A percentile compares a stretch with the other conserved stretches of the same genome.
Evolutionary conservation across 2,888 invertebrate genomes (phyloP).

Genomic region (Ophioninae sp.): DNA sequence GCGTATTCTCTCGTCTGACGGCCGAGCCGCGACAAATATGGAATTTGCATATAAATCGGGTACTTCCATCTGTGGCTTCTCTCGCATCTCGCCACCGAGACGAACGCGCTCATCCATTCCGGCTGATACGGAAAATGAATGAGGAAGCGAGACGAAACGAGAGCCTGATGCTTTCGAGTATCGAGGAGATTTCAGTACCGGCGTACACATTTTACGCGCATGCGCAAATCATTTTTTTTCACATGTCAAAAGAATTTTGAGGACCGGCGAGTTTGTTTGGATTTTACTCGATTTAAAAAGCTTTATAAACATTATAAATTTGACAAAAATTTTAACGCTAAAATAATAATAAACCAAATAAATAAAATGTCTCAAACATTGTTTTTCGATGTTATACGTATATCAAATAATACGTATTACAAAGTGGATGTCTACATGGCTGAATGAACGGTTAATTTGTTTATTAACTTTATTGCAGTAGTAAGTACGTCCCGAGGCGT

Average conservation of each 20-base stretch:
- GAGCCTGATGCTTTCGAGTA: slow-evolving; percentile 37
- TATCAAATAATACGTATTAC: neutral
- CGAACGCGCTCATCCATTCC: slow-evolving; percentile 66
- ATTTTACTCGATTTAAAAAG: too few species aligned
- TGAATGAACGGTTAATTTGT: slow-evolving; percentile 20
- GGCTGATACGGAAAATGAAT: slow-evolving; percentile 80
- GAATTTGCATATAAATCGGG: slow-evolving; percentile 75
- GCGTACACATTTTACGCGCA: neutral
- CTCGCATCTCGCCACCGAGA: slow-evolving; percentile 23
- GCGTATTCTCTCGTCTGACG: slow-evolving; percentile 37
- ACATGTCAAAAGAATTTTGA: neutral
- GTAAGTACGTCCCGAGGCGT: slow-evolving; percentile 25
- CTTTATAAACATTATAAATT: too few species aligned
- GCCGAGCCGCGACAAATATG: slow-evolving; percentile 82
- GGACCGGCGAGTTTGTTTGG: neutral
- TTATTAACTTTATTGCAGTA: slow-evolving; percentile 27
- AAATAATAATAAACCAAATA: too few species aligned
- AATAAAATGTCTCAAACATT: too few species aligned
- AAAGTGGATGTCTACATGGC: neutral
- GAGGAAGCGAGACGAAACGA: slow-evolving; percentile 61
- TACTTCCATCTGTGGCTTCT: slow-evolving; percentile 84
- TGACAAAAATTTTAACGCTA: too few species aligned
- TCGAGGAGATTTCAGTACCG: slow-evolving; percentile 2
- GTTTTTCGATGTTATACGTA: too few species aligned
- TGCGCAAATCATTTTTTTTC: neutral